Conservation (phyloP, 2,888 invertebrate genomes). For the Meiosimyza decipiens region DNA sequence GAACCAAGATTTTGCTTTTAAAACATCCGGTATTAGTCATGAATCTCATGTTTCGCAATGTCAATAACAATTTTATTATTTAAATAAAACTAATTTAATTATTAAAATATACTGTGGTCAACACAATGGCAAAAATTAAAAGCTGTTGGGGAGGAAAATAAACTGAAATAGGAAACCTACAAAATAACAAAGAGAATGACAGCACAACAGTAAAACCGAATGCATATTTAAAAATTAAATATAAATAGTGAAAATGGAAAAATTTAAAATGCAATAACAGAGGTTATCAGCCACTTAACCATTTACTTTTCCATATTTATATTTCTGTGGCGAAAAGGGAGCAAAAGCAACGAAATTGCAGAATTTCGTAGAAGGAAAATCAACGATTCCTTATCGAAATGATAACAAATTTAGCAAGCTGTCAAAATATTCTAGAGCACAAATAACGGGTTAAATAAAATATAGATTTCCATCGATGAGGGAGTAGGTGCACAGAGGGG, state of each 20-base stretch:
- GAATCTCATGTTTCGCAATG: too few relatives aligned
- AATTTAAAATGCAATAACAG: background rate
- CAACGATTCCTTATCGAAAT: constrained; percentile 8
- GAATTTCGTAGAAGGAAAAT: background rate
- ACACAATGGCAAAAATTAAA: too few relatives aligned
- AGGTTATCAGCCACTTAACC: background rate
- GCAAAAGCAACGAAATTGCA: background rate
- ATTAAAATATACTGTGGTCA: too few relatives aligned
- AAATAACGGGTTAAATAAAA: background rate
- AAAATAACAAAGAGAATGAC: too few relatives aligned
- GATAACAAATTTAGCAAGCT: background rate
- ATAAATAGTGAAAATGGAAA: too few relatives aligned
- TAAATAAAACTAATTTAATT: too few relatives aligned
- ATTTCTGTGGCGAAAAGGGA: background rate
- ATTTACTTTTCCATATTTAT: background rate
- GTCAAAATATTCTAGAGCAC: background rate
- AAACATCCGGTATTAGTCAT: too few relatives aligned
- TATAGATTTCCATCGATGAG: background rate
- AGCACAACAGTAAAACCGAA: too few relatives aligned
- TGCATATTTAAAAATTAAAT: background rate
- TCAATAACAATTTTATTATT: too few relatives aligned
- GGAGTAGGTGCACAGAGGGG: background rate
- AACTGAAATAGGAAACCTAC: too few relatives aligned
- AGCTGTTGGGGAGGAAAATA: too few relatives aligned
- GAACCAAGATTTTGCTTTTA: too few relatives aligned